A percentile compares a stretch with the other conserved stretches of the same genome.
These are phyloP conservation scores for Ciconia boyciana DNA, from an alignment of 2,113 vertebrate species.

Conservation along the genomic window DNA sequence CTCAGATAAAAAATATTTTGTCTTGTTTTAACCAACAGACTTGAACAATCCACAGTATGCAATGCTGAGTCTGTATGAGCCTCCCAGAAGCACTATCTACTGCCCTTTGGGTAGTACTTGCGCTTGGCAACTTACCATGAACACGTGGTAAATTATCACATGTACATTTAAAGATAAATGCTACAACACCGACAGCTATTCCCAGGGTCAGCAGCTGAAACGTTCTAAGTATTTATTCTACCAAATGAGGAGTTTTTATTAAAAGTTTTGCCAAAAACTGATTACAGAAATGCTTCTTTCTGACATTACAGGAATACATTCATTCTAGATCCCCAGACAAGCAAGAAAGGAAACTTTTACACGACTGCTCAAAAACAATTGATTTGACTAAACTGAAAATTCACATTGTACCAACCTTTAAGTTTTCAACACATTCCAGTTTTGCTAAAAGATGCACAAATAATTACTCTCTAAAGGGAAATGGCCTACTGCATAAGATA, in stretches of 20 bases:
- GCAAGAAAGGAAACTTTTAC: neutral
- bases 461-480: neutral
- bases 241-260: neutral
- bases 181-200: neutral
- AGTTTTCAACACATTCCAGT: neutral
- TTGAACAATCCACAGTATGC: neutral
- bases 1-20: neutral
- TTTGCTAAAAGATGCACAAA: neutral
- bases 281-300: neutral
- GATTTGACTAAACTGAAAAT: neutral
- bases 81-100: neutral
- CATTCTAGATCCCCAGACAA: neutral
- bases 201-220: neutral
- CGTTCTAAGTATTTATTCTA: neutral
- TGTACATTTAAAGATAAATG: conserved; percentile 23
- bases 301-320: neutral
- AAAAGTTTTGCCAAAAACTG: neutral
- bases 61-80: neutral
- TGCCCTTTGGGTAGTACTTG: neutral
- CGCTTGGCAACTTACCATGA: neutral
- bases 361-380: neutral
- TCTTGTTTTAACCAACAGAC: neutral
- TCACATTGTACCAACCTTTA: neutral
- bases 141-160: conserved; percentile 11
- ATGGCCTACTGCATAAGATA: neutral